These are phyloP conservation scores for Eupeodes corollae DNA, from an alignment of 1,140 invertebrate species.

Conservation along the genomic window DNA sequence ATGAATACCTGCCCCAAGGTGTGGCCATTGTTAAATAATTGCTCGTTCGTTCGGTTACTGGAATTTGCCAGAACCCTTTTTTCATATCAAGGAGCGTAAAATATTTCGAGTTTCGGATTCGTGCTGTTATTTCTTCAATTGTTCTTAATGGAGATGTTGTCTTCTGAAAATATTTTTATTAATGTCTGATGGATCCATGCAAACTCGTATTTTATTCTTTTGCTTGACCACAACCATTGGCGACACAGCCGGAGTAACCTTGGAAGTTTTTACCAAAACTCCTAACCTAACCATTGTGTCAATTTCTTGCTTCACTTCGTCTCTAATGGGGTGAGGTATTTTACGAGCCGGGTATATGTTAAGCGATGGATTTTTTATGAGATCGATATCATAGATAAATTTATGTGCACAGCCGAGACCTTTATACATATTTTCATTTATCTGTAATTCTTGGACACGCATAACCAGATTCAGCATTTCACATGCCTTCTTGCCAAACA, in stretches of 20 bases:
- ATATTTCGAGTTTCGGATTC: conserved; percentile 3
- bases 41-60: conserved; percentile 23
- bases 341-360: no score
- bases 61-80: conserved; percentile 25
- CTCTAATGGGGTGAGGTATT: no score
- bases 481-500: no score
- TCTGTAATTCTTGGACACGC: no score
- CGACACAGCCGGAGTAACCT: conserved; percentile 31
- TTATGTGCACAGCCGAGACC: no score
- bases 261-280: conserved; percentile 16
- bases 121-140: conserved; percentile 16
- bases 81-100: conserved; percentile 29
- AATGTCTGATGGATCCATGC: conserved; percentile 33
- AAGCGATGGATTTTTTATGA: no score
- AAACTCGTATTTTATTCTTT: conserved; percentile 23
- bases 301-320: no score
- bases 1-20: conserved; percentile 27
- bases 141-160: conserved; percentile 18
- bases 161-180: conserved; percentile 31
- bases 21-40: conserved; percentile 22
- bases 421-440: no score
- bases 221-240: conserved; percentile 26
- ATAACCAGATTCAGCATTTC: no score
- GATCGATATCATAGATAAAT: no score
- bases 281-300: conserved; percentile 16